phyloP scores from a whole-genome alignment of 2,888 invertebrate genomes.

The Platynereis dumerilii region DNA sequence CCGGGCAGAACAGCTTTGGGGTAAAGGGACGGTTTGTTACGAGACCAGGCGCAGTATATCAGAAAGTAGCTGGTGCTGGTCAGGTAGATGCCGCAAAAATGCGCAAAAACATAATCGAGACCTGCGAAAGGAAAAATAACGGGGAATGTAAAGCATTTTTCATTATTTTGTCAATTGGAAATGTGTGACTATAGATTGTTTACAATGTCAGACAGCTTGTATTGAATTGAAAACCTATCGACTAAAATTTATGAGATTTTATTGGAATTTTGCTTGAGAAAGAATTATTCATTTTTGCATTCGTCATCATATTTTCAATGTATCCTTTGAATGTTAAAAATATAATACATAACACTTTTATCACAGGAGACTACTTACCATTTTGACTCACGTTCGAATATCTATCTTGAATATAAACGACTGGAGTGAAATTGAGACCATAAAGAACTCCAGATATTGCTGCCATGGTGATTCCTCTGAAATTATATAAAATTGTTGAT shows the following conservation, averaged over 20 bases:
- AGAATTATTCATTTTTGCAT: too few species aligned
- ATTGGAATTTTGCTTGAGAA: neutral
- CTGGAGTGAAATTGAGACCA: conserved; percentile 65
- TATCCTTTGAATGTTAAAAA: too few species aligned
- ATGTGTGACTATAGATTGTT: conserved; percentile 1
- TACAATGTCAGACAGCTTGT: conserved; percentile 1
- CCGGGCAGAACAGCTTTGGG: conserved; percentile 63
- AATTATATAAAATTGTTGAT: conserved; percentile 17
- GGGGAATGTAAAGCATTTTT: neutral
- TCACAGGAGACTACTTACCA: too few species aligned
- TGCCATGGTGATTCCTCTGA: conserved; percentile 62
- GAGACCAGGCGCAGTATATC: conserved; percentile 58
- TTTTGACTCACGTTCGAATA: conserved; percentile 48
- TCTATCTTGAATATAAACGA: conserved; percentile 64
- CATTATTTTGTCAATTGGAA: conserved; percentile 6
- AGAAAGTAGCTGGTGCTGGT: conserved; percentile 62
- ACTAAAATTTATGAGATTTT: neutral
- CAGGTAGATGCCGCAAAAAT: conserved; percentile 63
- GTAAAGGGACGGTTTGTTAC: conserved; percentile 60
- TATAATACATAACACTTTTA: too few species aligned
- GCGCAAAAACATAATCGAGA: conserved; percentile 65
- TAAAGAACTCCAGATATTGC: conserved; percentile 63
- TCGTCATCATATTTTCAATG: too few species aligned
- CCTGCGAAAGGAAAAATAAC: conserved; percentile 43
- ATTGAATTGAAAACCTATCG: neutral